These are phyloP conservation scores for Parauchenoglanis punctatus DNA, from an alignment of 2,797 vertebrate genomes.

Conservation along the genomic window DNA sequence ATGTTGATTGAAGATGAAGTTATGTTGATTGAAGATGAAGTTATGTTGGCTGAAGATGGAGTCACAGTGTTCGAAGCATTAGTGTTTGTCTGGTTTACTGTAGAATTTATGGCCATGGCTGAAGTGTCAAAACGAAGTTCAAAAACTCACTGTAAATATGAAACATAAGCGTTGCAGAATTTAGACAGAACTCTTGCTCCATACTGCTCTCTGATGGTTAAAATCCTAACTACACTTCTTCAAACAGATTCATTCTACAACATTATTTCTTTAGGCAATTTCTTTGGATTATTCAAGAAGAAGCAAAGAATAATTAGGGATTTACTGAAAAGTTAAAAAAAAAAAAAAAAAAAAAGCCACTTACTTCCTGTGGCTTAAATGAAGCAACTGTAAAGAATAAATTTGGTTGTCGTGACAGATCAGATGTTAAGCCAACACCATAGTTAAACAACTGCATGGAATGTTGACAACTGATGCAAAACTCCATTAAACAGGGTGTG, in stretches of 20 bases:
- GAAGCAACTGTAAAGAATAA: not conserved
- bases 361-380: not conserved
- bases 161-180: not conserved
- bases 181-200: constrained; percentile 18
- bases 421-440: constrained; percentile 53
- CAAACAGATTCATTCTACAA: not conserved
- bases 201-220: constrained; percentile 54
- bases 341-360: not conserved
- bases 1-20: not conserved
- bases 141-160: constrained; percentile 48
- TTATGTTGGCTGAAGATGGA: not conserved
- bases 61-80: not conserved
- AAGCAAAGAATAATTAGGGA: not conserved
- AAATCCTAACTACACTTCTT: constrained; percentile 34
- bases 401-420: constrained; percentile 19
- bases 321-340: not conserved
- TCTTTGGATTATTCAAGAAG: not conserved
- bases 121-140: constrained; percentile 5
- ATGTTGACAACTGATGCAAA: constrained; percentile 50
- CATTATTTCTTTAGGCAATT: not conserved
- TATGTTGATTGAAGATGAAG: not conserved
- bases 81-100: constrained; percentile 8
- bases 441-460: constrained; percentile 57
- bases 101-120: constrained; percentile 12
- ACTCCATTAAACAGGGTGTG: constrained; percentile 59